Evolutionary conservation across 2,797 vertebrate genomes (phyloP).

Genomic region (Linurgus olivaceus): DNA sequence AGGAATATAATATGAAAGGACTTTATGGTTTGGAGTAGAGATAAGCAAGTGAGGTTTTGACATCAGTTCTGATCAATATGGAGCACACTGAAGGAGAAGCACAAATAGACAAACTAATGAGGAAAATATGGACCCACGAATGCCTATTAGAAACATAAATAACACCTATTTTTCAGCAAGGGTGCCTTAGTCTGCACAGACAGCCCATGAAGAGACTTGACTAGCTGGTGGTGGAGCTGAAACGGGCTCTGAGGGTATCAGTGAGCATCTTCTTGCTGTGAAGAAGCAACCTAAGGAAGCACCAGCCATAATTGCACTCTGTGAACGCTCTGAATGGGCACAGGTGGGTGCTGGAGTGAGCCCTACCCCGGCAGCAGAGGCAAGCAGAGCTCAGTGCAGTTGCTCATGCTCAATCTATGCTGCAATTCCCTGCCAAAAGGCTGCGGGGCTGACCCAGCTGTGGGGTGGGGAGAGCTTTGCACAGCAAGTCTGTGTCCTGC

Average conservation of each 20-base stretch:
- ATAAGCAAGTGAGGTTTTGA: neutral
- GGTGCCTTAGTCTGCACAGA: neutral
- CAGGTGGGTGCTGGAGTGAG: neutral
- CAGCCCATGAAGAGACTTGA: neutral
- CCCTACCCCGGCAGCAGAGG: neutral
- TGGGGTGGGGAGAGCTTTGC: neutral
- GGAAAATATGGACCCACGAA: neutral
- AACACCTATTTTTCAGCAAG: neutral
- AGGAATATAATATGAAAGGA: neutral
- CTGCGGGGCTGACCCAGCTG: neutral
- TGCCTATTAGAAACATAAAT: neutral
- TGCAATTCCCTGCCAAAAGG: neutral
- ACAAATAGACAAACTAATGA: neutral
- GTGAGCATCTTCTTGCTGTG: neutral
- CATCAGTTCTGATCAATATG: neutral
- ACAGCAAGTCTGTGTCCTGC: neutral
- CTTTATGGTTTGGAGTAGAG: neutral
- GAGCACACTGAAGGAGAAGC: neutral
- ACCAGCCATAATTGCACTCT: neutral
- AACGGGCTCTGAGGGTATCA: neutral
- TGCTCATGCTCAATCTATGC: rapidly evolving
- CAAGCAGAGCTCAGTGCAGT: neutral
- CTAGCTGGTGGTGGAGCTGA: neutral
- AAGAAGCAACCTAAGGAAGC: neutral
- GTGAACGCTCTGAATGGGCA: rapidly evolving